Evolutionary conservation across 2,113 vertebrate genomes (phyloP).

Genomic region (Aphyosemion australe): DNA sequence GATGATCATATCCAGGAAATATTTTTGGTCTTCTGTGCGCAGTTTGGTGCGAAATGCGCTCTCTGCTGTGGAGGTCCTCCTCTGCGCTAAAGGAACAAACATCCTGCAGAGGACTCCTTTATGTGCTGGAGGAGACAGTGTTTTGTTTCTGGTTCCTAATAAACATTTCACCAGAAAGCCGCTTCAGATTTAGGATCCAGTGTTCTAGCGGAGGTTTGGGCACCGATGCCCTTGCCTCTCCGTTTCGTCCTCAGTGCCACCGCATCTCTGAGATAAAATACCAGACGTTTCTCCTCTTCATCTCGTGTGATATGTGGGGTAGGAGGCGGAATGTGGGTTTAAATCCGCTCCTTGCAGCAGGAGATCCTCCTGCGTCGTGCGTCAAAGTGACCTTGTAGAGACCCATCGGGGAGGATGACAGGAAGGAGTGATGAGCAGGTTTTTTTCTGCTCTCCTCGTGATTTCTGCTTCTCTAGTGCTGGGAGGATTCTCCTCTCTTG

Average conservation of each 20-base stretch:
- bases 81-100: slow-evolving; percentile 20
- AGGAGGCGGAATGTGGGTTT: no score
- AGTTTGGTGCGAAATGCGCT: slow-evolving; percentile 2
- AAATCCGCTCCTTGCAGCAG: neutral
- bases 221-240: slow-evolving; percentile 42
- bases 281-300: neutral
- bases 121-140: neutral
- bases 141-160: neutral
- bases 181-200: neutral
- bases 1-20: no score
- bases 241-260: neutral
- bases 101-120: neutral
- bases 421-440: slow-evolving; percentile 40
- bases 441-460: neutral
- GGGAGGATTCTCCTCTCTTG: slow-evolving; percentile 4
- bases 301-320: neutral
- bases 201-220: neutral
- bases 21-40: neutral
- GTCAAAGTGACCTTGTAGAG: slow-evolving; percentile 71
- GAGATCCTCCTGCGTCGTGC: slow-evolving; percentile 54
- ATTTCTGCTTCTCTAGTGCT: slow-evolving; percentile 7
- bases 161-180: neutral
- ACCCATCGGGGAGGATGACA: slow-evolving; percentile 38
- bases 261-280: neutral
- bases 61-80: slow-evolving; percentile 24